Conservation (phyloP, 2,888 invertebrate genomes). For the Dasysyrphus albostriatus region DNA sequence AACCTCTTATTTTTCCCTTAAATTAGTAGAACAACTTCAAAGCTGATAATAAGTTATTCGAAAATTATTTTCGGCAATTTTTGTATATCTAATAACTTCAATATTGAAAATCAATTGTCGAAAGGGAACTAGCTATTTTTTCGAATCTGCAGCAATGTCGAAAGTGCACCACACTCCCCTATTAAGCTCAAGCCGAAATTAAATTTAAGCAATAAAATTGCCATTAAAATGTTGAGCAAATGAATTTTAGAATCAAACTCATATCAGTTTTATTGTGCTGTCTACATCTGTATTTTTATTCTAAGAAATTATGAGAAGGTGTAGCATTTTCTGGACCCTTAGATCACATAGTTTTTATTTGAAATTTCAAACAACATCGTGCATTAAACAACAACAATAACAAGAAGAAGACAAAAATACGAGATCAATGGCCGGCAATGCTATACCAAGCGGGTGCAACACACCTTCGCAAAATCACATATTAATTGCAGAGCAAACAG, state of each 20-base stretch:
- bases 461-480: conserved; percentile 67
- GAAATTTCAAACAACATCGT: not conserved
- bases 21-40: too few relatives aligned
- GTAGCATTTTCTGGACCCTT: not conserved
- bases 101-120: too few relatives aligned
- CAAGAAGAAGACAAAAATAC: not conserved
- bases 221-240: conserved; percentile 40
- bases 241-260: conserved; percentile 43
- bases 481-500: conserved; percentile 71
- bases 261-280: not conserved
- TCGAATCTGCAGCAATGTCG: not conserved
- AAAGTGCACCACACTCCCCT: not conserved
- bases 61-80: too few relatives aligned
- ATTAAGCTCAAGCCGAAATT: conserved; percentile 18
- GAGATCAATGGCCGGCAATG: conserved; percentile 59
- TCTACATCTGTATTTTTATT: not conserved
- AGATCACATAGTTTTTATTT: not conserved
- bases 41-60: too few relatives aligned
- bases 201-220: conserved; percentile 63
- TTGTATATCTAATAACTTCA: too few relatives aligned
- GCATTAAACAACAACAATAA: not conserved
- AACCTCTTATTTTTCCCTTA: too few relatives aligned
- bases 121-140: not conserved
- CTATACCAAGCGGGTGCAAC: conserved; percentile 38
- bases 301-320: not conserved